Base-by-base conservation (phyloP, 2,797 vertebrate species). In the Argya squamiceps region DNA sequence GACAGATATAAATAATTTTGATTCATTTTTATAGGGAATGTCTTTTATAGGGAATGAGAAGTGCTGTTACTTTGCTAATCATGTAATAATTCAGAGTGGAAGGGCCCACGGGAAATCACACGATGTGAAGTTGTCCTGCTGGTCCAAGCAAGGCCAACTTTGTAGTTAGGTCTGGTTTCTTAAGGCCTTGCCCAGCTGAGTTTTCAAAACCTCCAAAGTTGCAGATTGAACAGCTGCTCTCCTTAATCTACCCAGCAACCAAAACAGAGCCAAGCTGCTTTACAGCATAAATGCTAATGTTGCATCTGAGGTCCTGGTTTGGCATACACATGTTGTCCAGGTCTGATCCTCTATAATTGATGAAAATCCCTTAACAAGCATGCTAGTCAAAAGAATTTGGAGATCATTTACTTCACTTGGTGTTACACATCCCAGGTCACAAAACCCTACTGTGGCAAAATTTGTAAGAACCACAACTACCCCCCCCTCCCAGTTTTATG, bases 401-500 rank as follows among this genome's bases (percentile, higher is more conserved):
- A 59, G 11, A 59, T 63, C 7, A 46, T 67, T 27, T 50, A 2
- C 59, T 78, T 89, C 6, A 11, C 11, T 15, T 89, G 39, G 11
- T 63, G n/a, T 37, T 58, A 5, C 6, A 55, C 17, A 70, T 29
- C 12, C 23, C 44, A 77, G 74, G 23, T 41, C 37, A 76, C 55
- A 73, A 75, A 87, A 75, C 6, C 10, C 36, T 76, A 15, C 63
- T 46, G 30, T 62, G 55, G 46, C 46, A 69, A 69, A 85, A 68
- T 47, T 77, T 81, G 1, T 21, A 58, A 44, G 19, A 71, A 41
- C n/a, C 21, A 3, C 5, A 30, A 49, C 21, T 16, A 4, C 4
- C 2, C 2, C 1, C 4, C 4, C 3, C 4, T 4, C 8, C 27
- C 12, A 52, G 15, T 41, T 82, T 46, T 19, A 34, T 43, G 53